These are phyloP conservation scores for Alligator mississippiensis DNA, from an alignment of 2,113 vertebrate genomes.

Conservation along the genomic window DNA sequence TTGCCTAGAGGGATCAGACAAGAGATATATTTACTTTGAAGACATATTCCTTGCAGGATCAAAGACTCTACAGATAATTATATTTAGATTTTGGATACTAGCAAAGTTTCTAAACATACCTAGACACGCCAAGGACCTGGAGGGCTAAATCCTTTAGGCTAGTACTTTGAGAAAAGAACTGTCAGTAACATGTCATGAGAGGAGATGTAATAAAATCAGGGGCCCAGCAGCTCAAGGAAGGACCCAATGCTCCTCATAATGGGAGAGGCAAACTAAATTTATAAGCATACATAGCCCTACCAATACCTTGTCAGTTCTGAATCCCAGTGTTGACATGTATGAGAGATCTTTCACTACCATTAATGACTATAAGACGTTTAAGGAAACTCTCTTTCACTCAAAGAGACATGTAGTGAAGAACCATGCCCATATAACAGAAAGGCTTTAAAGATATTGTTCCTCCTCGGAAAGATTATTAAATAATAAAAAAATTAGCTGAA, in stretches of 20 bases:
- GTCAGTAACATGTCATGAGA: neutral
- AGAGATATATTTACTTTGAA: constrained; percentile 23
- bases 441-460: neutral
- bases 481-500: neutral
- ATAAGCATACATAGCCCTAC: neutral
- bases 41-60: neutral
- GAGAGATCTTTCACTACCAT: neutral
- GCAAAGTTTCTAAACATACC: neutral
- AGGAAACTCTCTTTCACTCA: neutral
- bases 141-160: neutral
- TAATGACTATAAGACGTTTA: neutral
- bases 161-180: neutral
- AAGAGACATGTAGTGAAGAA: neutral
- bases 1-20: neutral
- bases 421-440: neutral
- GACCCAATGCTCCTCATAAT: rapidly evolving
- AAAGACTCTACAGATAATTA: neutral
- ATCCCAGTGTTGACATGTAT: neutral
- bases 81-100: neutral
- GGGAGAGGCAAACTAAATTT: neutral
- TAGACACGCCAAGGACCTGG: neutral
- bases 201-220: neutral
- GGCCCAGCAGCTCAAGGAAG: neutral
- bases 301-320: neutral
- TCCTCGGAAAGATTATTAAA: neutral